Evolutionary conservation across 1,140 invertebrate species (phyloP).

Genomic region (Neodiprion pinetum): DNA sequence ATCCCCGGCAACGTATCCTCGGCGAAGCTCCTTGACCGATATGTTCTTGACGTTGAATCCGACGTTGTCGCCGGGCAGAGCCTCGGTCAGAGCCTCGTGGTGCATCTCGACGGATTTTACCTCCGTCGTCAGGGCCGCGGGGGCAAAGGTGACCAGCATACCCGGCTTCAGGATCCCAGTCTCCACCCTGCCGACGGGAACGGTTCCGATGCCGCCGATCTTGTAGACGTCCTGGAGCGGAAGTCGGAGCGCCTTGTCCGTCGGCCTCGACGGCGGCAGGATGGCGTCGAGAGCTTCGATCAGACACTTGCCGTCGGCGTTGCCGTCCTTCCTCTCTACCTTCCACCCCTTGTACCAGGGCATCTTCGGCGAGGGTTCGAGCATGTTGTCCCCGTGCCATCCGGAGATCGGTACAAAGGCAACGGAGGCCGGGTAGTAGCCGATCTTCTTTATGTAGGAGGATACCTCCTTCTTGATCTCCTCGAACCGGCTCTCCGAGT

Average conservation of each 20-base stretch:
- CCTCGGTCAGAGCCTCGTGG: constrained; percentile 88
- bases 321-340: constrained; percentile 85
- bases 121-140: constrained; percentile 89
- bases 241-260: constrained; percentile 89
- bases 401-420: constrained; percentile 95
- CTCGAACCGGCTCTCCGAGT: constrained; percentile 83
- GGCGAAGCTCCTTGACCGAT: constrained; percentile 90
- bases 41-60: constrained; percentile 97
- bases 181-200: constrained; percentile 96
- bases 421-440: constrained; percentile 90
- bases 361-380: constrained; percentile 85
- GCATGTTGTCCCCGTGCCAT: constrained; percentile 94
- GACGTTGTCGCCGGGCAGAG: constrained; percentile 91
- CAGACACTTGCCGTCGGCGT: constrained; percentile 83
- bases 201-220: constrained; percentile 98
- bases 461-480: constrained; percentile 94
- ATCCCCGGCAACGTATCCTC: constrained; percentile 91
- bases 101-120: constrained; percentile 98
- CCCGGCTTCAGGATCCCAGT: constrained; percentile 95
- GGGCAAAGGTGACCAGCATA: constrained; percentile 91
- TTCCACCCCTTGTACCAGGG: constrained; percentile 92
- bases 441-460: constrained; percentile 94
- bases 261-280: constrained; percentile 83
- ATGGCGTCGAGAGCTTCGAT: constrained; percentile 91
- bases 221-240: constrained; percentile 97